Evolutionary conservation across 2,113 vertebrate species (phyloP), one percentile per base, ranked within the genome.

Genomic region (Puma concolor): DNA sequence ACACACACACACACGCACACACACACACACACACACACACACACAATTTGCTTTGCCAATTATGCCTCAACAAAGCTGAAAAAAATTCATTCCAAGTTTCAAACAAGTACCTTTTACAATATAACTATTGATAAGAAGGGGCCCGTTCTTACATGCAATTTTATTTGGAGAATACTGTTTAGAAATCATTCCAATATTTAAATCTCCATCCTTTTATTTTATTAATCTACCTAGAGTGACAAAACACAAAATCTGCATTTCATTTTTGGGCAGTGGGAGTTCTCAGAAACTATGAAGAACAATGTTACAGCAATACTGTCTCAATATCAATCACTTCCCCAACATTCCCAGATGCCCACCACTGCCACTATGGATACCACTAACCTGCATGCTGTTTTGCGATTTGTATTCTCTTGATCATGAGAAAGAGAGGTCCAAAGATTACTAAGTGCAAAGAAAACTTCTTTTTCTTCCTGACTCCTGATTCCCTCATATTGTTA

Each of bases 181-280:
- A 69, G 33, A 96, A 63, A 86, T 86, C 10, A 84, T 44, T 88
- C 14, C 50, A 89, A 13, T 27, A 81, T 71, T 85, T 52, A 36
- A 80, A 96, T 69, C 7, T 31, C 29, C 36, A 31, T 31, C 52
- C 81, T 86, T 79, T 92, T 86, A 80, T 38, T 95, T 93, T 69
- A 88, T 64, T 67, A 36, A 29, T 36, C 19, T 82, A 74, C 81
- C 9, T 21, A 82, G 0, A 48, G 2, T 80, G 50, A 87, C 50
- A 88, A 92, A 91, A 88, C 11, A 72, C 48, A 87, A 97, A 94
- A 41, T 12, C 23, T 83, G 2, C 14, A 83, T 90, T 92, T 92
- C 5, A 69, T 29, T 88, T 88, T 69, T 4, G 23, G 57, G 15
- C 14, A 50, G 19, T 81, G 29, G 21, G 36, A 63, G 9, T 64